Evolutionary conservation across 2,113 vertebrate genomes (phyloP), one percentile per base, ranked within the genome.

Genomic region (Syrmaticus mikado): DNA sequence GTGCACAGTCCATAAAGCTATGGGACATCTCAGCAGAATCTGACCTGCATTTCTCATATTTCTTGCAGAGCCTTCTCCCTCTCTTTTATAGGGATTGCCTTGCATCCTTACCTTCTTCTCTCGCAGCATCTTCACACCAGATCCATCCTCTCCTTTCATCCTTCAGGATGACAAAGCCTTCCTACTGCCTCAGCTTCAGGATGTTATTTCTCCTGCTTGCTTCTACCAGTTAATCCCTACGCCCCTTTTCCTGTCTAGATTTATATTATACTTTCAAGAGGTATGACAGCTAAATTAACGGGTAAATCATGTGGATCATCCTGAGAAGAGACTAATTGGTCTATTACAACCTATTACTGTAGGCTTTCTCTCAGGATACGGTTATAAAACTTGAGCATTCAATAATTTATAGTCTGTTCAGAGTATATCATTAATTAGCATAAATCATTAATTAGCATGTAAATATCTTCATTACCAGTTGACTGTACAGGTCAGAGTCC

Each of bases 231-330:
- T 55, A 86, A 52, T 82, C n/a, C 30, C 55, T 34, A 30, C 55
- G 70, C 38, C 41, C 21, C 30, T 82, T 81, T 82, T 79, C 77
- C 40, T 60, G 50, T 70, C 82, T 60, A 64, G 72, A 48, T 89
- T 86, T 86, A 36, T 74, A 79, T 64, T 82, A 60, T 24, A 30
- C 41, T 74, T 88, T 78, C 48, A 79, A 74, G 55, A 74, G 11
- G 53, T 58, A 78, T 48, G 66, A 82, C 76, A 92, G 48, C n/a
- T 70, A 86, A 86, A 92, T 74, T 86, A 86, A 92, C 75, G 61
- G 67, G 76, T 79, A 67, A 86, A 74, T 74, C 86, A n/a, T 48
- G 61, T 78, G 74, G 43, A 78, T 89, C 82, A 74, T 82, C 25
- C 66, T 70, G 61, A 52, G 30, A 78, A 45, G 21, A 70, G 72